Conservation (phyloP, 2,113 vertebrate genomes). For the Pomatorhinus ruficollis region DNA sequence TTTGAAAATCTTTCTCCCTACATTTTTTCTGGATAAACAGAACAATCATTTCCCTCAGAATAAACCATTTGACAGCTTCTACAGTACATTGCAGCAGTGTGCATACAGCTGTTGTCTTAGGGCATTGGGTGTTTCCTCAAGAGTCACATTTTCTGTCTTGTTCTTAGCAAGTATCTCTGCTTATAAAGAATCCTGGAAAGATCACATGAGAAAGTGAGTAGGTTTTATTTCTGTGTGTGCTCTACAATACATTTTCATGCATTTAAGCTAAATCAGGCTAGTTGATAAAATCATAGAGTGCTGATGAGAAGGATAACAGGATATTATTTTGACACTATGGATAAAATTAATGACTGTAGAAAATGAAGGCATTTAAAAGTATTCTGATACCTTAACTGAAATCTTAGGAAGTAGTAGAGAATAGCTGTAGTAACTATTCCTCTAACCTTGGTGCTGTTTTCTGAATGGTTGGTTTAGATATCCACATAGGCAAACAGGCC, state of each 20-base stretch:
- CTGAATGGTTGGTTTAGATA: neutral
- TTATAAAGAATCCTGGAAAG: neutral
- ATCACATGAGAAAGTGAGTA: neutral
- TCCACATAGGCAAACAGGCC: neutral
- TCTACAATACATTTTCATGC: neutral
- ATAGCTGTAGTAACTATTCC: neutral
- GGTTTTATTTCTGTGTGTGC: neutral
- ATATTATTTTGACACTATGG: neutral
- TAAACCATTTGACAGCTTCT: neutral
- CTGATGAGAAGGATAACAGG: neutral
- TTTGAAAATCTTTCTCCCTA: neutral
- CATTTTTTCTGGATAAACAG: neutral
- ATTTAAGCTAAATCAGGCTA: neutral
- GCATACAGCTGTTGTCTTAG: neutral
- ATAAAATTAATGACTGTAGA: neutral
- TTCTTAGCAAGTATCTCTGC: neutral
- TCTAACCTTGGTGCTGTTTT: neutral
- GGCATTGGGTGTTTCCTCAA: neutral
- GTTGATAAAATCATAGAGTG: neutral
- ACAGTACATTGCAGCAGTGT: fast-evolving
- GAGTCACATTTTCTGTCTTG: neutral
- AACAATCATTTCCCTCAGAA: neutral
- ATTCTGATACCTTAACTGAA: neutral
- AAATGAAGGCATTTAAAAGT: neutral
- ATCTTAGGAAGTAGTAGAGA: neutral